Base-by-base conservation (phyloP, 1,140 invertebrate genomes). In the Liolophura sinensis region DNA sequence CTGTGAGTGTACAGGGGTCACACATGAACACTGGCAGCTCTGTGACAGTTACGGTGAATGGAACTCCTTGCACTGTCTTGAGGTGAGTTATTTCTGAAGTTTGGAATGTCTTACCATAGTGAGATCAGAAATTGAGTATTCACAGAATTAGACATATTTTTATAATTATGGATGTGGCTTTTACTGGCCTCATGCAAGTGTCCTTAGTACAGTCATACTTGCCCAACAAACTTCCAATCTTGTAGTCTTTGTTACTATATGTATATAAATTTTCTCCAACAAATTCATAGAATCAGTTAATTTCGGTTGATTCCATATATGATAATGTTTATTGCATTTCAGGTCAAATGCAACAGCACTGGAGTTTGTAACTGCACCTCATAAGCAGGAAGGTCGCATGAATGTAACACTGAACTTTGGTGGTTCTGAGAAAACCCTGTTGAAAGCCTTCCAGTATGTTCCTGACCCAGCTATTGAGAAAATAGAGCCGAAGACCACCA, bases 21-120 rank as follows among this genome's bases (percentile, higher is more conserved):
- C 92, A 96, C 85, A 85, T 99, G 56, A 96, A 98, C 80, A 95
- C 98, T 78, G 97, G 97, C 6, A 95, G 93, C 46, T 90, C 89
- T 67, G 92, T 96, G 64, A 89, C 89, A 4, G 94, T 96, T 0
- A 93, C 89, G 81, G 85, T 99, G 12, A 96, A 97, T 84, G 91
- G 95, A 70, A 86, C 95, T 60, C 89, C 92, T 6, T 99, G 97
- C 85, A 55, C 68, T 18, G 68, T 82, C 9, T 57, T 70, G 15
- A 76, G 71, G 82, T 83, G 69, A 71, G 70, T 59, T 20, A 5
- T 5, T 40, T 40, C 31, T 9, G 9, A 9, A 40, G 31, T 40
- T 40, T 40, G 31, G 31, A 40, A 5, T 40, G 31, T 40, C 9
- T 40, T 40, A 40, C 3, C 31, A 40, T 5, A 40, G 31, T 40